Evolutionary conservation across 2,113 vertebrate species (phyloP), one percentile per base, ranked within the genome.

Genomic region (Embiotoca jacksoni): DNA sequence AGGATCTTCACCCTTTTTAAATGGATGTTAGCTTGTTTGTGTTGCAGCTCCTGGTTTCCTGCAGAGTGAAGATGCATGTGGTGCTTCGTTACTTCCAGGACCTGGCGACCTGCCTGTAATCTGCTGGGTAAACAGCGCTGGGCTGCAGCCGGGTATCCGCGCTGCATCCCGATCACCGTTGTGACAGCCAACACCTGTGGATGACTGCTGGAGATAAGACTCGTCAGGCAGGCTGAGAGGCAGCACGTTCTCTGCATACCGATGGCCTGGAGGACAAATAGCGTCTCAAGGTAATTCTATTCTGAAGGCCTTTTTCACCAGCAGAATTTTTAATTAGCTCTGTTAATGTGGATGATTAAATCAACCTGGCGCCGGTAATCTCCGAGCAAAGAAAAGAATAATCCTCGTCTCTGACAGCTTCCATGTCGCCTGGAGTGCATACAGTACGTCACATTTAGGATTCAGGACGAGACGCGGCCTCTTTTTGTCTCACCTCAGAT

Each of bases 161-260:
- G 54, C 68, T 35, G 88, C 83, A 78, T 92, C 90, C 86, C 81
- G 88, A 91, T 93, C 83, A 82, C 73, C 44, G 75, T 77, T 53
- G 82, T 91, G 89, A 87, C 88, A 87, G 85, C 30, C 54, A 92
- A 88, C 91, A 94, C 91, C 87, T 92, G 91, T 92, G 90, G 91
- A 92, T 57, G 37, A 84, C 77, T 39, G 33, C 78, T 11, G 78
- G 46, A 91, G 93, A 94, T 93, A 92, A 93, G 90, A 80, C 74
- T 83, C 90, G 91, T 93, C 91, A 90, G 79, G 66, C 54, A 30
- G 30, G 56, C 66, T 5, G 82, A 78, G 81, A 68, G 57, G 71
- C 32, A 10, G 68, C 66, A 4, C n/a, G 3, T 31, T 2, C 57
- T 44, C 67, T 57, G 92, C 85, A 94, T 93, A 90, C 84, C 55